These are phyloP conservation scores for Dicentrarchus labrax DNA, from an alignment of 2,113 vertebrate species.

Conservation along the genomic window DNA sequence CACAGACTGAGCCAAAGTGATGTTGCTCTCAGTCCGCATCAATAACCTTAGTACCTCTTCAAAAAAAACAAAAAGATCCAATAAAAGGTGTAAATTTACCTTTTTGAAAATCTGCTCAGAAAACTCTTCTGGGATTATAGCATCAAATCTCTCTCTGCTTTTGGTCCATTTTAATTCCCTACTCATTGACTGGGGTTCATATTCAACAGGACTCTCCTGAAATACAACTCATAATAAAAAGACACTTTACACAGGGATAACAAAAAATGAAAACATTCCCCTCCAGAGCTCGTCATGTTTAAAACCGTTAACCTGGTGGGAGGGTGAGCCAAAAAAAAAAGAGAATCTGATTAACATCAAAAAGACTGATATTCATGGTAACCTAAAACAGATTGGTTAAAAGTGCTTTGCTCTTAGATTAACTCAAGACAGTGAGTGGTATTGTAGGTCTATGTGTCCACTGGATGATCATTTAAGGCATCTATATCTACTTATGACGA, in stretches of 20 bases:
- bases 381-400: constrained; percentile 53
- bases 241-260: constrained; percentile 51
- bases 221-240: constrained; percentile 50
- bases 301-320: constrained; percentile 38
- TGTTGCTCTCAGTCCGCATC: constrained; percentile 35
- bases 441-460: constrained; percentile 20
- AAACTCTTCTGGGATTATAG: constrained; percentile 14
- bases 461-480: constrained; percentile 77
- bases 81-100: constrained; percentile 1
- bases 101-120: constrained; percentile 28
- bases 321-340: constrained; percentile 8
- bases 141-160: constrained; percentile 84
- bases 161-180: constrained; percentile 90
- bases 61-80: constrained; percentile 1
- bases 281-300: constrained; percentile 40
- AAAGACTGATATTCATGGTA: constrained; percentile 58
- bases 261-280: constrained; percentile 21
- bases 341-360: constrained; percentile 43
- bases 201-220: constrained; percentile 54
- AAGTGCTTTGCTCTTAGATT: constrained; percentile 72
- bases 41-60: constrained; percentile 59
- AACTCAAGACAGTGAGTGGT: constrained; percentile 56
- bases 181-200: constrained; percentile 57
- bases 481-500: constrained; percentile 64
- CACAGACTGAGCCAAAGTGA: constrained; percentile 34